phyloP scores from a whole-genome alignment of 2,113 vertebrate genomes.

The Neolamprologus fasciatus region DNA sequence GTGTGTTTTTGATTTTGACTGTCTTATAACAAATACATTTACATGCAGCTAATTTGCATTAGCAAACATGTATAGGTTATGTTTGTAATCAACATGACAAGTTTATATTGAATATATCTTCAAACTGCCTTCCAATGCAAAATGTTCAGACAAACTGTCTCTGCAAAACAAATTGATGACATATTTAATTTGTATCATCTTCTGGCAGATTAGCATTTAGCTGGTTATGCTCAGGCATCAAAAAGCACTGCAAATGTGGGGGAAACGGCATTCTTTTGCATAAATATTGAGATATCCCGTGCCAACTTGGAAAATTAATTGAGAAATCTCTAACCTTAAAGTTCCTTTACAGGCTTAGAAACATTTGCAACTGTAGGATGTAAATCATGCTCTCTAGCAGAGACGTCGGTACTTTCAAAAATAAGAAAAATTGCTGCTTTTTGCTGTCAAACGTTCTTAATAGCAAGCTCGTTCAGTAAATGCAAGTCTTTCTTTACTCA shows the following conservation, averaged over 20 bases:
- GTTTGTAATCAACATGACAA: background rate
- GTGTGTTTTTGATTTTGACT: background rate
- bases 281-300: background rate
- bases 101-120: background rate
- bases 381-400: background rate
- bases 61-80: background rate
- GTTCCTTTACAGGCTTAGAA: background rate
- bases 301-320: background rate
- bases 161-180: background rate
- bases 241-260: background rate
- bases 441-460: background rate
- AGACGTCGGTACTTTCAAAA: background rate
- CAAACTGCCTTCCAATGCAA: background rate
- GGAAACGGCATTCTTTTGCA: background rate
- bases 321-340: background rate
- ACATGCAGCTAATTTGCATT: background rate
- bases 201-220: background rate
- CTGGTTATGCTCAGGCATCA: background rate
- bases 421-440: background rate
- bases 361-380: background rate
- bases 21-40: background rate
- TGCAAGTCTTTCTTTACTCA: background rate
- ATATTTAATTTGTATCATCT: background rate
- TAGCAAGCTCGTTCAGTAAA: background rate
- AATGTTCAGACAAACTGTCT: background rate